These are phyloP conservation scores for Crotalus horridus DNA, from an alignment of 2,113 vertebrate genomes.

Conservation along the genomic window DNA sequence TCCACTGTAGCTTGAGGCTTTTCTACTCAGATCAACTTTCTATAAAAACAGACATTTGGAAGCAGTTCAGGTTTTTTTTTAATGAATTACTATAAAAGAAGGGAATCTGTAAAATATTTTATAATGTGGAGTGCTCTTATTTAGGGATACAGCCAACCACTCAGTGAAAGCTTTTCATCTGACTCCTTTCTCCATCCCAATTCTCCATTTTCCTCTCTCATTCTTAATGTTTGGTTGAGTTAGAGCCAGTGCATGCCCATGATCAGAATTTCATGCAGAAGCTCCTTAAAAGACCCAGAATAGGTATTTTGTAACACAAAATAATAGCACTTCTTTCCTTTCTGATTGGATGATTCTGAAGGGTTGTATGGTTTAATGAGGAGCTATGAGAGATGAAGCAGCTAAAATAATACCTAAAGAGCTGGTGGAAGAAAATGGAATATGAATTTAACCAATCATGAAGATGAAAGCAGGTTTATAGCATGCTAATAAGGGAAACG, in stretches of 20 bases:
- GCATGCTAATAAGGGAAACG: neutral
- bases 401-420: neutral
- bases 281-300: conserved; percentile 15
- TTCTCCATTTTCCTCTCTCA: neutral
- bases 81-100: neutral
- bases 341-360: conserved; percentile 49
- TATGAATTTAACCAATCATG: neutral
- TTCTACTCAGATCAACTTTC: neutral
- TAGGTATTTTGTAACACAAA: conserved; percentile 34
- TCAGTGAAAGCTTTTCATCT: neutral
- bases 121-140: neutral
- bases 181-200: neutral
- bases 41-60: neutral
- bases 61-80: neutral
- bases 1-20: neutral
- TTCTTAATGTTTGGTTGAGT: neutral
- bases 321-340: conserved; percentile 24
- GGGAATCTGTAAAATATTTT: neutral
- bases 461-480: neutral
- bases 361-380: neutral
- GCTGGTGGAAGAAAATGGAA: neutral
- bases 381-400: neutral
- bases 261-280: conserved; percentile 5
- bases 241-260: neutral
- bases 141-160: neutral